These are phyloP conservation scores for Xiphophorus couchianus DNA, from an alignment of 2,113 vertebrate species.

Conservation along the genomic window DNA sequence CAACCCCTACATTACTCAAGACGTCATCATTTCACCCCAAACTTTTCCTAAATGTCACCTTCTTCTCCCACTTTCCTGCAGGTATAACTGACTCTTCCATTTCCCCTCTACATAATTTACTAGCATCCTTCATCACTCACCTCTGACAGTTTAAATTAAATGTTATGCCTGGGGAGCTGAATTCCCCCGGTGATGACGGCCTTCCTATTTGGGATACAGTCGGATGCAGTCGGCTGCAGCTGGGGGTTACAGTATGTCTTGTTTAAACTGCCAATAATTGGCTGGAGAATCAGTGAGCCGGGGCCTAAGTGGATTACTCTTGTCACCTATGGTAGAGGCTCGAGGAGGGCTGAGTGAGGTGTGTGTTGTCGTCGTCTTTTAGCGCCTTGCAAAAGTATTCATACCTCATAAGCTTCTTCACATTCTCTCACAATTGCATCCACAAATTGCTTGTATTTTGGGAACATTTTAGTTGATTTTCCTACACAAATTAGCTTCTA, in stretches of 20 bases:
- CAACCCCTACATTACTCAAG: neutral
- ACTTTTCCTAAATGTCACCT: neutral
- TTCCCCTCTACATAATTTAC: constrained; percentile 35
- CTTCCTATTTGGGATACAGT: constrained; percentile 49
- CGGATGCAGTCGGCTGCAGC: constrained; percentile 39
- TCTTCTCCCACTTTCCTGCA: constrained; percentile 29
- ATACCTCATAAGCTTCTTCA: no score
- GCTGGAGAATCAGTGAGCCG: constrained; percentile 59
- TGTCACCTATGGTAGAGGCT: constrained; percentile 55
- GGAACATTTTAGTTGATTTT: neutral
- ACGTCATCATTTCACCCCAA: neutral
- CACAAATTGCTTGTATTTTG: neutral
- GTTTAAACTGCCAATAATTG: constrained; percentile 70
- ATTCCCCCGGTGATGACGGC: constrained; percentile 37
- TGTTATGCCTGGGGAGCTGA: constrained; percentile 54
- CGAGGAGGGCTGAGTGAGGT: constrained; percentile 58
- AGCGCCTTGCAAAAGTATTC: neutral
- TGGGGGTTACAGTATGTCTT: constrained; percentile 39
- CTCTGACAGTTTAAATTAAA: constrained; percentile 73
- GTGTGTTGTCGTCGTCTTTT: neutral
- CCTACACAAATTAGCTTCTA: neutral
- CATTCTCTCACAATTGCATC: no score
- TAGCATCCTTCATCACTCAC: constrained; percentile 68
- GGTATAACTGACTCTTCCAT: constrained; percentile 38
- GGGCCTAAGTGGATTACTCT: constrained; percentile 66